A percentile compares a stretch with the other conserved stretches of the same genome.
Evolutionary conservation across 2,797 vertebrate species (phyloP).

Genomic region (Microhierax caerulescens): DNA sequence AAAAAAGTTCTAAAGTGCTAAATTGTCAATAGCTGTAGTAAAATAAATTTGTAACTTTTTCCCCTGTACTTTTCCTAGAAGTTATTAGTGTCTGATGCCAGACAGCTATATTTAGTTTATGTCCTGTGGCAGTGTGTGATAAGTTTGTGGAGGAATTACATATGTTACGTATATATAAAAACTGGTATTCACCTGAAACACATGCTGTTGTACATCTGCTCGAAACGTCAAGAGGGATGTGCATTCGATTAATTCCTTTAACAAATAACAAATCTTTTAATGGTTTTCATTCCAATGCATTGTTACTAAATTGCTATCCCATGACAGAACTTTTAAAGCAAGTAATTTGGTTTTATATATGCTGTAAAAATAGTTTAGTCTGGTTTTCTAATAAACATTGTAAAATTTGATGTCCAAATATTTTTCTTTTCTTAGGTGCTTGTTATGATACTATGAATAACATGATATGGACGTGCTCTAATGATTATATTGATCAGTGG

Average conservation of each 20-base stretch:
- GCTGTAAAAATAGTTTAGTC: neutral
- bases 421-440: conserved; percentile 79
- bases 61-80: neutral
- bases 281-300: neutral
- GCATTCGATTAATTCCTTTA: neutral
- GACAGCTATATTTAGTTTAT: neutral
- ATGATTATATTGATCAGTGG: conserved; percentile 99
- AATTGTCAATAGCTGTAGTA: neutral
- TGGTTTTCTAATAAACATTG: neutral
- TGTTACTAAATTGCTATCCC: neutral
- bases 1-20: neutral
- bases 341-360: neutral
- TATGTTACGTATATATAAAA: neutral
- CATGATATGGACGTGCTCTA: conserved; percentile 98
- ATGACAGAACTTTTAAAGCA: neutral
- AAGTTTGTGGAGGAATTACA: neutral
- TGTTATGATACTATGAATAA: conserved; percentile 97
- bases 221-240: neutral
- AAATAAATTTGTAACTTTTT: neutral
- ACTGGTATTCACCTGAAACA: neutral
- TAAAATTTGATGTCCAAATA: neutral
- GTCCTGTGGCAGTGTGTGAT: neutral
- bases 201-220: neutral
- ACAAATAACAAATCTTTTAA: neutral
- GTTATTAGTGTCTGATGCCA: neutral